These are phyloP conservation scores for Calephelis virginiensis DNA, from an alignment of 1,140 invertebrate species.

Conservation along the genomic window DNA sequence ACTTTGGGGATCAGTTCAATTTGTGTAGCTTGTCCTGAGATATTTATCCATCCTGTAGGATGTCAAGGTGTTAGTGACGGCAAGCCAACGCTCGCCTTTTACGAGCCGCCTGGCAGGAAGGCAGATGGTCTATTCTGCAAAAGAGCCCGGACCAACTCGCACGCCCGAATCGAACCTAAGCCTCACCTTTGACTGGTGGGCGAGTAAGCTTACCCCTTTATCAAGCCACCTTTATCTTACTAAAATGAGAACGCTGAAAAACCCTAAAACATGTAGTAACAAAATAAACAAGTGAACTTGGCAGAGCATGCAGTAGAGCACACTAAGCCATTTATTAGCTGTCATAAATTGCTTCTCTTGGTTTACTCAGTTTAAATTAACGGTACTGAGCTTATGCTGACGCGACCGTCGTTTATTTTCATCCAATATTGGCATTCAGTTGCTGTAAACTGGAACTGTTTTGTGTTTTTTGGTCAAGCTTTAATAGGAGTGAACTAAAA, in stretches of 20 bases:
- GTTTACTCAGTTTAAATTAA: conserved; percentile 59
- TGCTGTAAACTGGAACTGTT: conserved; percentile 8
- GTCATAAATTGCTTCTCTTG: conserved; percentile 54
- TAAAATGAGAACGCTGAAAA: not conserved
- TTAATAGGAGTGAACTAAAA: no score
- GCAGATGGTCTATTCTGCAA: no score
- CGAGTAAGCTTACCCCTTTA: no score
- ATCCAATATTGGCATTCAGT: conserved; percentile 12
- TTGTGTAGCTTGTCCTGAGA: rapidly evolving
- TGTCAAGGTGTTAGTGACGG: no score
- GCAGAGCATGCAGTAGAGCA: conserved; percentile 37
- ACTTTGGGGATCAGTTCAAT: no score
- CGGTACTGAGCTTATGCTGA: conserved; percentile 30
- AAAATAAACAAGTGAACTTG: conserved; percentile 40
- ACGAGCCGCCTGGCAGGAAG: no score
- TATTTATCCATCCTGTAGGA: no score
- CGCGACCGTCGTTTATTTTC: conserved; percentile 14
- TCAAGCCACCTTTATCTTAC: not conserved
- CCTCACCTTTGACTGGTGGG: no score
- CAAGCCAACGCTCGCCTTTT: no score
- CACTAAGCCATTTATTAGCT: conserved; percentile 49
- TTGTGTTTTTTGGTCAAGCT: not conserved
- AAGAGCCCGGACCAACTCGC: no score
- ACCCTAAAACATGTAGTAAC: conserved; percentile 27
- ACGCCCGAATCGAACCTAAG: no score